Evolutionary conservation across 2,113 vertebrate genomes (phyloP).

Genomic region (Porphyrio hochstetteri): DNA sequence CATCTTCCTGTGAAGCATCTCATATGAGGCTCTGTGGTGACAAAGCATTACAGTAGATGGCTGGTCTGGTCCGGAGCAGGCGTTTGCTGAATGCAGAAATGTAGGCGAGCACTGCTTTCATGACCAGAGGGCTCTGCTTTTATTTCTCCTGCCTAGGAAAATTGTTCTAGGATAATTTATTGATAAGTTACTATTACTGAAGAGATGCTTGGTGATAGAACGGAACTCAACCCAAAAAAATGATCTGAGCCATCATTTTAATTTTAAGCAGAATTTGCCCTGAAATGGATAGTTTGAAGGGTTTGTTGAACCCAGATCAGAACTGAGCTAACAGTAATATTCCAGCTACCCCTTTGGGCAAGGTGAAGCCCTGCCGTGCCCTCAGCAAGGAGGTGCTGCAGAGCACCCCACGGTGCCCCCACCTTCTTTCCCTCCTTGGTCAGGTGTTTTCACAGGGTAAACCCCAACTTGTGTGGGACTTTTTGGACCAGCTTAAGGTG

Average conservation of each 20-base stretch:
- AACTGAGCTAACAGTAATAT: neutral
- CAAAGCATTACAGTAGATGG: neutral
- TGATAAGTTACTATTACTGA: neutral
- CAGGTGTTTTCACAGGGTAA: fast-evolving
- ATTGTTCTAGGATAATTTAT: neutral
- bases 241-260: neutral
- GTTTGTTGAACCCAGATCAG: neutral
- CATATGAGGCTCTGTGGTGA: neutral
- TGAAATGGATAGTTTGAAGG: neutral
- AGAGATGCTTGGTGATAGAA: neutral
- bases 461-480: fast-evolving
- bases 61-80: neutral
- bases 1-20: neutral
- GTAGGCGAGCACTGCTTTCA: neutral
- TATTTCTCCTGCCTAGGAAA: neutral
- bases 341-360: neutral
- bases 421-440: neutral
- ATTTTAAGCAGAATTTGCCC: neutral
- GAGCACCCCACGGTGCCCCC: neutral
- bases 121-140: neutral
- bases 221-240: neutral
- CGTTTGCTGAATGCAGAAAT: neutral
- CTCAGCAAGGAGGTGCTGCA: neutral
- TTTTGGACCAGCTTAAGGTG: neutral
- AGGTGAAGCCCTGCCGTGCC: neutral